Evolutionary conservation across 2,888 invertebrate species (phyloP), one percentile per base, ranked within the genome.

Genomic region (Caenorhabditis afra): DNA sequence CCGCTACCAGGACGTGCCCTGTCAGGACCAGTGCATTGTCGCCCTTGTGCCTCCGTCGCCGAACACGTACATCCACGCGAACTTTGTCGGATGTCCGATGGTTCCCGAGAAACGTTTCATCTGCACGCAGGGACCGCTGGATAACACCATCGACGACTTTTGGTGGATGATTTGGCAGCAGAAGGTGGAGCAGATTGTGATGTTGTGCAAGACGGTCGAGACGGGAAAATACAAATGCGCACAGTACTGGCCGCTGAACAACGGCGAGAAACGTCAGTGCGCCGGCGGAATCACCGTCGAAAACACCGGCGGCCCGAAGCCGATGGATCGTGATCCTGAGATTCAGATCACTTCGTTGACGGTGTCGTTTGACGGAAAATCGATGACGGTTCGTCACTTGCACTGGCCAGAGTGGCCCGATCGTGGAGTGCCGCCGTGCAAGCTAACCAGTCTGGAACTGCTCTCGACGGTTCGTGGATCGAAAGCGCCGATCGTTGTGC

Each of bases 201-300:
- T 83, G 83, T 70, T 88, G 23, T 88, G 88, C 79, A 85, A 84
- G 71, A 47, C 65, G 5, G 70, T 85, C 37, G 87, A 87, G 65
- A 74, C 64, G 16, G 81, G 82, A 94, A 78, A 81, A 59, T 65
- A 49, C 65, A 98, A 98, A 92, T 98, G 98, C 91, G 83, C 86
- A 4, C 83, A 85, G 64, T 86, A 86, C 52, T 86, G 86, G 86
- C 86, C 86, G 23, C 37, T 62, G 57, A 64, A 73, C 20, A 45
- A 29, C 14, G 73, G 73, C 7, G 76, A 78, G 52, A 82, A 66
- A 37, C 50, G 66, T 16, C 62, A 73, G 18, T 22, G 39, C 35
- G 58, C 22, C 1, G 62, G 53, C 1, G 59, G 45, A 23, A 61
- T 83, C 41, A 55, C 41, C 11, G 45, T 74, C n/a, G 74, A 78